Base-by-base conservation (phyloP, 2,888 invertebrate species). In the Dinocampus coccinellae region DNA sequence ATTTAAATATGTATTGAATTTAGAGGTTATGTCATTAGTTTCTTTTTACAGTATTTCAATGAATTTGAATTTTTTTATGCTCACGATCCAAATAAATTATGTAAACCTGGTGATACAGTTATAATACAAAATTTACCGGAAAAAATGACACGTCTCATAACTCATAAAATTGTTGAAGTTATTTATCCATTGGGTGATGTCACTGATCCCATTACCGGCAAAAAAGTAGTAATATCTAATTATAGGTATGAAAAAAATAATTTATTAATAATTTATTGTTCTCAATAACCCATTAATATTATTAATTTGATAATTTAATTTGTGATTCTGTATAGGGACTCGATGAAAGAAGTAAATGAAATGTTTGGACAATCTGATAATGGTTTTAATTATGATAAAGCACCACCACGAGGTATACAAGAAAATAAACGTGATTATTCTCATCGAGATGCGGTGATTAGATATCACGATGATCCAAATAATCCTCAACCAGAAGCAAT, bases 191-290 rank as follows among this genome's bases (percentile, higher is more conserved):
- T 93, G 79, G 97, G 97, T 78, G 95, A 97, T 88, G 89, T 95
- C 64, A 94, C 92, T n/a, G 95, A 96, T 88, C 97, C 97, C 1
- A 88, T 97, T 26, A 93, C 94, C 55, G 94, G 94, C 16, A 95
- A 94, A 84, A 93, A 93, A 87, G 92, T 94, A 52, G 92, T 93
- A 0, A 92, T 90, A 64, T 91, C 91, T 74, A 89, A 90, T 82
- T 96, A 93, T 83, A 92, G 90, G 88, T 90, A 83, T 20, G 78
- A 68, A 60, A n/a, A 6, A 58, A 9, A 4, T 16, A 36, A 39
- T 29, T 26, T 57, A 36, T 24, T 57, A 36, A 16, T 20, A 1
- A 53, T 34, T 36, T 52, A n/a, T n/a, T n/a, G n/a, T n/a, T n/a
- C n/a, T 29, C 57, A 36, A 36, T 60, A 65, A 65, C 33, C 9